A percentile compares a stretch with the other conserved stretches of the same genome.
phyloP scores from a whole-genome alignment of 2,113 vertebrate species.

The Danio rerio region GRCz12tu NC_133179.1:15991001-15991500 shows the following conservation, averaged over 20 bases:
- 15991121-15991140: conserved; percentile 75
- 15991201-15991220: conserved; percentile 30
- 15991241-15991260: background rate
- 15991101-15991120: conserved; percentile 64
- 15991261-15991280: background rate
- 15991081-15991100: conserved; percentile 48
- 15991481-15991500: conserved; percentile 31
- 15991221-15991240: conserved; percentile 49
- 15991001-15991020: conserved; percentile 37
- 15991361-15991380: background rate
- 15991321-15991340: background rate
- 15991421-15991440: conserved; percentile 36
- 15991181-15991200: background rate
- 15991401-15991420: background rate
- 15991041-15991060: conserved; percentile 60
- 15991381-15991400: background rate
- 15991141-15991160: conserved; percentile 68
- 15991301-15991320: background rate
- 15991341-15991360: background rate
- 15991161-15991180: conserved; percentile 72
- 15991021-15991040: conserved; percentile 54
- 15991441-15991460: conserved; percentile 34
- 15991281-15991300: conserved; percentile 11
- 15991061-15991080: conserved; percentile 56
- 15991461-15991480: conserved; percentile 18